Percentiles rank a stretch among this genome's conserved stretches.
Evolutionary conservation across 1,140 invertebrate species (phyloP).

Genomic region (Coptotermes formosanus): DNA sequence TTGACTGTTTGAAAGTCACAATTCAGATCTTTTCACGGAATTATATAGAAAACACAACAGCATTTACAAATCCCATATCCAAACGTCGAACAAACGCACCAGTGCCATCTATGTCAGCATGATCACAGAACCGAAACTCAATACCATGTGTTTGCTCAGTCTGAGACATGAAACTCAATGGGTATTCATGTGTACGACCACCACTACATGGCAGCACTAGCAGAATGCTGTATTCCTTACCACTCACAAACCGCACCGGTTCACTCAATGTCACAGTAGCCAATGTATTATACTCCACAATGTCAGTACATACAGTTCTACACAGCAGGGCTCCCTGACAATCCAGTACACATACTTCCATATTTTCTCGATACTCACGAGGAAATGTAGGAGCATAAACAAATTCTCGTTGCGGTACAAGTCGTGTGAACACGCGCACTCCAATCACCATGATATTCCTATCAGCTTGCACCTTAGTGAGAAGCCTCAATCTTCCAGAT

Average conservation of each 20-base stretch:
- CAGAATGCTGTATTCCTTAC: constrained; percentile 29
- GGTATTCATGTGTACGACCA: constrained; percentile 14
- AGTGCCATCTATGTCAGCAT: constrained; percentile 21
- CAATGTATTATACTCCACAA: constrained; percentile 30
- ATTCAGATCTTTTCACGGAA: too few species aligned
- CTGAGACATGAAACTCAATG: constrained; percentile 30
- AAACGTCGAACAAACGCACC: constrained; percentile 29
- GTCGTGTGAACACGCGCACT: constrained; percentile 28
- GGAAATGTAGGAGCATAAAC: background rate
- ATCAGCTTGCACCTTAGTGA: constrained; percentile 23
- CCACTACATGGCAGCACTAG: background rate
- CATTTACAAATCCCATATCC: constrained; percentile 31
- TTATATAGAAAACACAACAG: constrained; percentile 23
- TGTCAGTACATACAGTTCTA: constrained; percentile 23
- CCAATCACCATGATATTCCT: constrained; percentile 23
- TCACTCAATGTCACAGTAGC: constrained; percentile 24
- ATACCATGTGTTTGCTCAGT: constrained; percentile 24
- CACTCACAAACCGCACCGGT: background rate
- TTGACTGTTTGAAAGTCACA: too few species aligned
- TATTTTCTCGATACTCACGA: constrained; percentile 23
- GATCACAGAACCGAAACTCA: constrained; percentile 32
- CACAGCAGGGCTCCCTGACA: background rate
- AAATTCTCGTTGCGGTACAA: constrained; percentile 20
- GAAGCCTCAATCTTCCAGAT: constrained; percentile 20
- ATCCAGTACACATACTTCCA: constrained; percentile 29